Evolutionary conservation across 2,888 invertebrate species (phyloP).

Genomic region (Odontocolon sp.): DNA sequence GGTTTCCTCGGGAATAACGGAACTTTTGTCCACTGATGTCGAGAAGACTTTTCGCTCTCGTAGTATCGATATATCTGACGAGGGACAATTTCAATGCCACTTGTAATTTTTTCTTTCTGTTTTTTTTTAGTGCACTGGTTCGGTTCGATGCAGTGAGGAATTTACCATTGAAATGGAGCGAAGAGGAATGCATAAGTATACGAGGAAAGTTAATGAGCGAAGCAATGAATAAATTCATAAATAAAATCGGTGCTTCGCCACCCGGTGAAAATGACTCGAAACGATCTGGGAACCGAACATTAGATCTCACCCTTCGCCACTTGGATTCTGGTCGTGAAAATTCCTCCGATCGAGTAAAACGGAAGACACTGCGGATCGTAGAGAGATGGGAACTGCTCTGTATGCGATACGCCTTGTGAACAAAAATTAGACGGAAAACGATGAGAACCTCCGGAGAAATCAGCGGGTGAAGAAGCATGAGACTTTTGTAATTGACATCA

Average conservation of each 20-base stretch:
- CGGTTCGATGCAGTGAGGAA: slow-evolving; percentile 9
- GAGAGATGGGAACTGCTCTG: neutral
- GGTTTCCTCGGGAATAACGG: slow-evolving; percentile 41
- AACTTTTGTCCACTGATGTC: slow-evolving; percentile 37
- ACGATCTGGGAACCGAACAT: slow-evolving; percentile 22
- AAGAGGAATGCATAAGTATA: slow-evolving; percentile 7
- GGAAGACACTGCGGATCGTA: slow-evolving; percentile 14
- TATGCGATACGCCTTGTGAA: slow-evolving; percentile 26
- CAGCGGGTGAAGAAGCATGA: neutral
- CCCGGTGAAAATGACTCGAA: slow-evolving; percentile 39
- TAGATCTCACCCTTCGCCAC: slow-evolving; percentile 1
- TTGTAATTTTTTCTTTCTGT: too few relatives aligned
- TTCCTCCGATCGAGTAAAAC: slow-evolving; percentile 43
- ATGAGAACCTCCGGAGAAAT: neutral
- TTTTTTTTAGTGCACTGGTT: neutral
- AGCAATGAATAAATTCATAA: slow-evolving; percentile 33
- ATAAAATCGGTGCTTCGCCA: slow-evolving; percentile 24
- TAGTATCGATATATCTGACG: neutral
- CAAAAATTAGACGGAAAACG: slow-evolving; percentile 14
- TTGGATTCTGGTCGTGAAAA: slow-evolving; percentile 29
- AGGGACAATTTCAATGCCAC: too few relatives aligned
- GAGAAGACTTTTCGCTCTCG: neutral
- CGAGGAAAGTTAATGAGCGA: slow-evolving; percentile 33
- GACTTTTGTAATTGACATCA: slow-evolving; percentile 43
- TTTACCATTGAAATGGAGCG: slow-evolving; percentile 5